Percentiles rank a stretch among this genome's conserved stretches.
Conservation (phyloP, 2,113 vertebrate species). For the Castor canadensis region DNA sequence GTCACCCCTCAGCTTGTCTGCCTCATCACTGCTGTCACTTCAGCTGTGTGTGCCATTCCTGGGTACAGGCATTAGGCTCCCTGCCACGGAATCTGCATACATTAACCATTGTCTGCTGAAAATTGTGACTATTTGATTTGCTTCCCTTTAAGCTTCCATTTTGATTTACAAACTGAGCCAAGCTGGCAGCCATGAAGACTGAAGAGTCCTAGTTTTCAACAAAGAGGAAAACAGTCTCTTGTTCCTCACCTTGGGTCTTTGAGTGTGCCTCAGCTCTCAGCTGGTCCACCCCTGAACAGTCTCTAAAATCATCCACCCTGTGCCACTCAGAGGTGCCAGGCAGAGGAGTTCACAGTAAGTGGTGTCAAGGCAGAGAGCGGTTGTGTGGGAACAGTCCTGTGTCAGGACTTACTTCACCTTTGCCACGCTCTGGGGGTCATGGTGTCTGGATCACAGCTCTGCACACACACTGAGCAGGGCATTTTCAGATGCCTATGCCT, state of each 20-base stretch:
- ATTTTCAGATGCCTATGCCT: too few relatives aligned
- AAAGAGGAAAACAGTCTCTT: constrained; percentile 42
- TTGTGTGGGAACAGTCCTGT: background rate
- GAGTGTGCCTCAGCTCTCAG: background rate
- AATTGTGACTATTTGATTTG: constrained; percentile 45
- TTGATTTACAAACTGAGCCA: constrained; percentile 63
- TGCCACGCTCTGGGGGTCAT: background rate
- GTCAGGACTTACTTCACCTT: background rate
- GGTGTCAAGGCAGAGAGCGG: background rate
- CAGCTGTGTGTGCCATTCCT: constrained; percentile 58
- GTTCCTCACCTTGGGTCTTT: background rate
- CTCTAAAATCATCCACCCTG: background rate
- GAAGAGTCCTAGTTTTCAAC: constrained; percentile 40
- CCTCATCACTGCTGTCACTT: constrained; percentile 45
- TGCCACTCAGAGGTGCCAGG: background rate
- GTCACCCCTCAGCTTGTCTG: constrained; percentile 39
- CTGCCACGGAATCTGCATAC: constrained; percentile 66
- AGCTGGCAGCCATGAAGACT: constrained; percentile 22
- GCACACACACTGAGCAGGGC: background rate
- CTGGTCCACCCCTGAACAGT: background rate
- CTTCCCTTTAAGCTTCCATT: constrained; percentile 52
- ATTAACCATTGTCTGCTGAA: constrained; percentile 68
- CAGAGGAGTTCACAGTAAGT: background rate
- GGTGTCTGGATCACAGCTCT: background rate
- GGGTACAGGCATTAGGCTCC: constrained; percentile 57